Evolutionary conservation across 2,797 vertebrate species (phyloP).

Genomic region (Alfaro cultratus): DNA sequence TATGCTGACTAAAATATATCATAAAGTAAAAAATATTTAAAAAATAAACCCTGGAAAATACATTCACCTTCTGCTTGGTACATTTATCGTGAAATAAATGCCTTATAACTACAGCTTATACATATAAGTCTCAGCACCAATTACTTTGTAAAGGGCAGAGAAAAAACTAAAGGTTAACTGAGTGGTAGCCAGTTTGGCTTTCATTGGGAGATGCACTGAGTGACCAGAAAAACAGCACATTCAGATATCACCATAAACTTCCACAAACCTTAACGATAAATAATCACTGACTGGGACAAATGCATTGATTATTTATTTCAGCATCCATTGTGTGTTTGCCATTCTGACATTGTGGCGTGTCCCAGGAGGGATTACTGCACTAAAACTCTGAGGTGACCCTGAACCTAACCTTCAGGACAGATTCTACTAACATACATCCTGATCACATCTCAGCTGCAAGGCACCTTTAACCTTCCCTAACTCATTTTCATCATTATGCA

Average conservation of each 20-base stretch:
- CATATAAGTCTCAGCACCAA: not conserved
- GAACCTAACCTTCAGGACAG: conserved; percentile 5
- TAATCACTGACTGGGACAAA: not conserved
- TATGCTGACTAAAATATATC: not conserved
- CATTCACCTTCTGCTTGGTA: not conserved
- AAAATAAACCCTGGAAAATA: not conserved
- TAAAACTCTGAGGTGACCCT: conserved; percentile 42
- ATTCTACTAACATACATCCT: conserved; percentile 43
- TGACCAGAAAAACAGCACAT: not conserved
- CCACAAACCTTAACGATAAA: not conserved
- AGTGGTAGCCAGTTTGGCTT: not conserved
- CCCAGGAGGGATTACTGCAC: not conserved
- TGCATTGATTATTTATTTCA: not conserved
- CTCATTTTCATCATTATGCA: conserved; percentile 9
- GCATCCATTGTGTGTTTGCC: not conserved
- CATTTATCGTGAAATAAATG: not conserved
- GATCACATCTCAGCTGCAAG: conserved; percentile 36
- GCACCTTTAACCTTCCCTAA: conserved; percentile 35
- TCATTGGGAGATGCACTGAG: not conserved
- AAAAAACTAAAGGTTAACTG: not conserved
- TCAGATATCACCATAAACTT: not conserved
- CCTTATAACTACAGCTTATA: not conserved
- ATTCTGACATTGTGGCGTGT: not conserved
- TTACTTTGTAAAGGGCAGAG: not conserved
- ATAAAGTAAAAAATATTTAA: not conserved